These are phyloP conservation scores for Platypus cylindrus DNA, from an alignment of 2,888 invertebrate species.

Conservation along the genomic window DNA sequence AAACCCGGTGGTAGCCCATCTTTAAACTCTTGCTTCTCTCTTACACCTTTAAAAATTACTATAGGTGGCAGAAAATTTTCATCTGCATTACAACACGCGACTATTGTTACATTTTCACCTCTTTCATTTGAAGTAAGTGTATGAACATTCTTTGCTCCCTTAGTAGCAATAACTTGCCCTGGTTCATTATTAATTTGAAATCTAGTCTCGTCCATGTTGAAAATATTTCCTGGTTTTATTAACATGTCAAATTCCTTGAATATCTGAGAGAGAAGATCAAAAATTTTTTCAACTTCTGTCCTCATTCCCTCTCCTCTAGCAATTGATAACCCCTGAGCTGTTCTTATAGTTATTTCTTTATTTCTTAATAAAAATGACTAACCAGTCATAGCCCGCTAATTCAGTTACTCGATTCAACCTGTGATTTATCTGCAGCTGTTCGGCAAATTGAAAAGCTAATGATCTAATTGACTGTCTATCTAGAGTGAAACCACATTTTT, in stretches of 20 bases:
- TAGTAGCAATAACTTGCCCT: conserved; percentile 12
- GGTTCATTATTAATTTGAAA: conserved; percentile 15
- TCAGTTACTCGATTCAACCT: conserved; percentile 4
- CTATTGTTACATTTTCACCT: conserved; percentile 15
- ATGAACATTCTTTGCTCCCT: conserved; percentile 13
- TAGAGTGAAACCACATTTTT: neutral
- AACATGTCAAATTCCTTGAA: conserved; percentile 9
- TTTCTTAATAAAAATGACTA: conserved; percentile 4
- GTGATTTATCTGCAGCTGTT: conserved; percentile 5
- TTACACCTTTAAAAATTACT: conserved; percentile 10
- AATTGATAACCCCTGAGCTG: conserved; percentile 5
- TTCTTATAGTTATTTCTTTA: conserved; percentile 2
- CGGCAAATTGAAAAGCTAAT: neutral
- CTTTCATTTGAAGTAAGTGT: conserved; percentile 10
- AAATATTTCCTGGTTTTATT: conserved; percentile 10
- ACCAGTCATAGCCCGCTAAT: conserved; percentile 5
- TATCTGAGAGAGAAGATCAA: conserved; percentile 2
- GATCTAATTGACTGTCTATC: neutral
- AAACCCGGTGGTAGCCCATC: neutral
- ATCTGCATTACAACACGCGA: conserved; percentile 14
- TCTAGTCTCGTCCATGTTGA: too few species aligned
- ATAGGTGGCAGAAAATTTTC: conserved; percentile 12
- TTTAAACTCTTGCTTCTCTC: conserved; percentile 9
- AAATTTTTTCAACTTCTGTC: conserved; percentile 6
- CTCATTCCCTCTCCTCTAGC: conserved; percentile 7